phyloP scores from a whole-genome alignment of 2,888 invertebrate genomes.

The Pollenia griseotomentosa region DNA sequence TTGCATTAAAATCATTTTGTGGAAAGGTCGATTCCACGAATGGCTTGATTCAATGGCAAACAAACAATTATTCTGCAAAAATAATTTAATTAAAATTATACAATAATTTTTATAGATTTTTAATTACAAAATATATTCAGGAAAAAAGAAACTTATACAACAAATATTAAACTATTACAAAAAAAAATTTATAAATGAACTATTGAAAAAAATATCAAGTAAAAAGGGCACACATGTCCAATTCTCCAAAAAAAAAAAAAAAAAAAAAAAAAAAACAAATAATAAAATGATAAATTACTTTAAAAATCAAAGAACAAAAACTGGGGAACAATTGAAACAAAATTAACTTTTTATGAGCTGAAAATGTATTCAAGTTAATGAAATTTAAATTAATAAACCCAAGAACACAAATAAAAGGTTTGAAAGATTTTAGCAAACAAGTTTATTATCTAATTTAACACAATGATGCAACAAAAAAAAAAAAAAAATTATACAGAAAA shows the following conservation, averaged over 20 bases:
- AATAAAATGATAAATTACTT: too few species aligned
- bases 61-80: background rate
- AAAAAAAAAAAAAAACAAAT: too few species aligned
- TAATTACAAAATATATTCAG: constrained; percentile 28
- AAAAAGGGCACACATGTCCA: too few species aligned
- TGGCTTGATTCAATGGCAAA: constrained; percentile 1
- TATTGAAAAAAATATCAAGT: too few species aligned
- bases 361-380: background rate
- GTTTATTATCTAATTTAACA: background rate
- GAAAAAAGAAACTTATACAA: background rate
- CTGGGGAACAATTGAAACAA: background rate
- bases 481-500: background rate
- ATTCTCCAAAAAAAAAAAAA: too few species aligned
- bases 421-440: background rate
- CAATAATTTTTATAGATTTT: constrained; percentile 40
- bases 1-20: constrained; percentile 24
- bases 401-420: background rate
- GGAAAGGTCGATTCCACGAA: constrained; percentile 6
- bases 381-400: background rate
- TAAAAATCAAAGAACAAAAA: too few species aligned
- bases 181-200: background rate
- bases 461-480: background rate
- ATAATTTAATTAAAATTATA: constrained; percentile 53
- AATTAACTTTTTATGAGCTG: background rate
- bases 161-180: background rate